These are phyloP conservation scores for Polydesmus complanatus DNA, from an alignment of 2,888 invertebrate species.

Conservation along the genomic window DNA sequence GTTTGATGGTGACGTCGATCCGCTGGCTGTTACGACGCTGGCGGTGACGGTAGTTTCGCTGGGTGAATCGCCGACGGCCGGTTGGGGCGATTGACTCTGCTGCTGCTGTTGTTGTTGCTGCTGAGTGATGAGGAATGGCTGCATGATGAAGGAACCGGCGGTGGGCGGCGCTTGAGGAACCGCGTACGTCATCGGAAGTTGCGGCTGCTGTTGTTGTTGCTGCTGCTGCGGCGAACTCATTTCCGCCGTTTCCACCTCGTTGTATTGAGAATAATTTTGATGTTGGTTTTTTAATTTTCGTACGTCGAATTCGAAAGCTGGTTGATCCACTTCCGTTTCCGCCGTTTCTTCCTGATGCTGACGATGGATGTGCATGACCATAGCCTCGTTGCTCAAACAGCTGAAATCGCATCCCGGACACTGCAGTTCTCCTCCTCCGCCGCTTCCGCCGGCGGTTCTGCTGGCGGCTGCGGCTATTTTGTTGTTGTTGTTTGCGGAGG, in stretches of 20 bases:
- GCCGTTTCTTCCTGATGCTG: conserved; percentile 6
- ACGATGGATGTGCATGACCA: background rate
- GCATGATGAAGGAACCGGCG: conserved; percentile 57
- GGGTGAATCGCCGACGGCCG: background rate
- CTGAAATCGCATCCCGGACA: conserved; percentile 8
- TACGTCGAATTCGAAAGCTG: background rate
- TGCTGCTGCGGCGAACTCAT: conserved; percentile 7
- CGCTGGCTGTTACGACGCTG: conserved; percentile 20
- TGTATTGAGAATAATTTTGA: background rate
- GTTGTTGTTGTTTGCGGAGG: background rate
- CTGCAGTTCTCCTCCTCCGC: background rate
- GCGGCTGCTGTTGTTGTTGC: conserved; percentile 23
- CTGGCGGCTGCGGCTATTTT: background rate
- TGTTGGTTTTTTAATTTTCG: background rate
- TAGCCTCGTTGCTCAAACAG: conserved; percentile 5
- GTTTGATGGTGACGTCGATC: background rate
- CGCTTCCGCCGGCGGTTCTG: background rate
- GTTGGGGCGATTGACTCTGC: background rate
- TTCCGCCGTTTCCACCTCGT: conserved; percentile 1
- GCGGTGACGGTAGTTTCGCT: background rate
- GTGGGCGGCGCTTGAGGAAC: conserved; percentile 29
- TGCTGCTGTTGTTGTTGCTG: conserved; percentile 33
- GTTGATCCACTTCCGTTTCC: background rate
- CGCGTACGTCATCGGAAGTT: conserved; percentile 30
- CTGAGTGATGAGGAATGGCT: conserved; percentile 76